Percentiles rank a stretch among this genome's conserved stretches.
Conservation (phyloP, 2,797 vertebrate genomes). For the Tragelaphus eurycerus region DNA sequence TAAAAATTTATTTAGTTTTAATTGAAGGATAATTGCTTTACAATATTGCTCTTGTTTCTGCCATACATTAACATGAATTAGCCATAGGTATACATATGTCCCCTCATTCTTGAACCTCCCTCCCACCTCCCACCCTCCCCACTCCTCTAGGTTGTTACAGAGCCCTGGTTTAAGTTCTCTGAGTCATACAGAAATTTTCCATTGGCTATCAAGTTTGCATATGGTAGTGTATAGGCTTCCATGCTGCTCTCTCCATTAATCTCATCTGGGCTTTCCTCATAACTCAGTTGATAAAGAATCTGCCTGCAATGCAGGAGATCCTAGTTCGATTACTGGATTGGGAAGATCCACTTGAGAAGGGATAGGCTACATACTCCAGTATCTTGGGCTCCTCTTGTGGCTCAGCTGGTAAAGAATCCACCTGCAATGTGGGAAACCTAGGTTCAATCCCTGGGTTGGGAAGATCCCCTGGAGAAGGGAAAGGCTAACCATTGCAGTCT, state of each 20-base stretch:
- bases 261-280: neutral
- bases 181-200: neutral
- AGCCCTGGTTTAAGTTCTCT: neutral
- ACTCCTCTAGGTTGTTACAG: neutral
- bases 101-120: too few species aligned
- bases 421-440: too few species aligned
- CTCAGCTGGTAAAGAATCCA: too few species aligned
- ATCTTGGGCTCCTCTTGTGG: too few species aligned
- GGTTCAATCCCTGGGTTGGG: too few species aligned
- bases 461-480: too few species aligned
- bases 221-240: neutral
- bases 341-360: neutral
- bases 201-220: neutral
- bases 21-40: neutral
- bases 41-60: neutral
- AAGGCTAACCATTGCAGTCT: too few species aligned
- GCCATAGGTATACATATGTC: too few species aligned
- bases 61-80: neutral
- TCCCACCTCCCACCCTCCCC: neutral
- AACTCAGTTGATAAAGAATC: neutral
- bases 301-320: neutral
- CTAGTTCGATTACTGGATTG: rapidly evolving
- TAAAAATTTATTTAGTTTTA: neutral
- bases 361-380: neutral
- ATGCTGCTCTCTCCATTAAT: neutral